Percentiles rank a stretch among this genome's conserved stretches.
phyloP scores from a whole-genome alignment of 1,140 invertebrate genomes.

The Orius laevigatus region DNA sequence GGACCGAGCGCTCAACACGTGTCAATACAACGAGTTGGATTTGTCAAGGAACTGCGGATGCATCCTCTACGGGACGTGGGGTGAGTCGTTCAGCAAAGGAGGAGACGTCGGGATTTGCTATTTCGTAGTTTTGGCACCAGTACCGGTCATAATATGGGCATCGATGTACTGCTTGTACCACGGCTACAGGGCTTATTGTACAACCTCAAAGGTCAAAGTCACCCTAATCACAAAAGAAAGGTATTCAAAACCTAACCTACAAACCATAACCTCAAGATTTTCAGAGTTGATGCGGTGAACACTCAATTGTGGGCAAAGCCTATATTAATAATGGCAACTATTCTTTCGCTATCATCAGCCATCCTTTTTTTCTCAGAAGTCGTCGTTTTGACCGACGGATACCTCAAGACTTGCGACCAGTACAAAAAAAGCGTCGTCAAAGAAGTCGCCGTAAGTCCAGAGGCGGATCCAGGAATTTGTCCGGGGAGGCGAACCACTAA shows the following conservation, averaged over 20 bases:
- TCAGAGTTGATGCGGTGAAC: conserved; percentile 10
- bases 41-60: conserved; percentile 45
- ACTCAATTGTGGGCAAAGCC: conserved; percentile 10
- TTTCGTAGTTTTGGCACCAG: conserved; percentile 38
- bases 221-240: conserved; percentile 7
- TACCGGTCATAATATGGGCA: conserved; percentile 36
- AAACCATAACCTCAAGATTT: not conserved
- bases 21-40: conserved; percentile 21
- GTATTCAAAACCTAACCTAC: not conserved
- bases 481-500: no score
- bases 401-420: conserved; percentile 20
- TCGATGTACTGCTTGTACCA: conserved; percentile 42
- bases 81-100: conserved; percentile 44
- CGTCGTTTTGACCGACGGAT: conserved; percentile 20
- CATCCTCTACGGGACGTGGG: conserved; percentile 37
- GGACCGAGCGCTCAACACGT: conserved; percentile 42
- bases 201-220: not conserved
- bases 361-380: conserved; percentile 17
- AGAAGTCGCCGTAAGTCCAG: conserved; percentile 15
- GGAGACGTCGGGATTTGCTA: conserved; percentile 42
- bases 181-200: conserved; percentile 13
- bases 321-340: conserved; percentile 10
- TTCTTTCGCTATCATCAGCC: conserved; percentile 9
- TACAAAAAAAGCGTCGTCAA: conserved; percentile 18
- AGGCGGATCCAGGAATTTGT: no score